A percentile compares a stretch with the other conserved stretches of the same genome.
phyloP scores from a whole-genome alignment of 2,113 vertebrate species.

The Chelonoidis abingdonii region DNA sequence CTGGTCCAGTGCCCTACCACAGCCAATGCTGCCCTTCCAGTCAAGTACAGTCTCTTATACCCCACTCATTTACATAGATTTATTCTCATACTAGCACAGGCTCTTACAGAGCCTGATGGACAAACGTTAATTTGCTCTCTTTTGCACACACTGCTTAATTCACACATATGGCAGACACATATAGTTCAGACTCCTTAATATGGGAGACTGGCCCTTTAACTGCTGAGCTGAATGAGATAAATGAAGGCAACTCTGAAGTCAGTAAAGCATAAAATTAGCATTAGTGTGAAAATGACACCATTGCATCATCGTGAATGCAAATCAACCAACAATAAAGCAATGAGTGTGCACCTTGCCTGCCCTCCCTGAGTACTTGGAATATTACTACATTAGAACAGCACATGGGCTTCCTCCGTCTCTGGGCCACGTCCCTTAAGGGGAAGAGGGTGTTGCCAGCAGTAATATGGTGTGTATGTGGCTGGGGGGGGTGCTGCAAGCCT shows the following conservation, averaged over 20 bases:
- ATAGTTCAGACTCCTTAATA: neutral
- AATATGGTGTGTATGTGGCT: neutral
- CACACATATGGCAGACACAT: neutral
- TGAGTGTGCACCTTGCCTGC: neutral
- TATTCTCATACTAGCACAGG: neutral
- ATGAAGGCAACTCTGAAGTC: slow-evolving; percentile 52
- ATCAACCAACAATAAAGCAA: neutral
- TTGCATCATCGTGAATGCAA: slow-evolving; percentile 58
- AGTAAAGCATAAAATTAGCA: slow-evolving; percentile 75
- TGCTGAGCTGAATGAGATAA: slow-evolving; percentile 52
- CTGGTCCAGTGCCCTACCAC: rapidly evolving
- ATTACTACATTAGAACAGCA: neutral
- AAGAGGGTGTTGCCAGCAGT: neutral
- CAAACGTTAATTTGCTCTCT: neutral
- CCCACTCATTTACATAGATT: neutral
- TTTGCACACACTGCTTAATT: slow-evolving; percentile 7
- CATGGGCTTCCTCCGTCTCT: rapidly evolving
- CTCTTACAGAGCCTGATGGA: slow-evolving; percentile 33
- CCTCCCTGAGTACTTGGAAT: rapidly evolving
- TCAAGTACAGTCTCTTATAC: neutral
- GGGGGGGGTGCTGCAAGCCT: rapidly evolving
- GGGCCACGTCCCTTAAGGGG: neutral
- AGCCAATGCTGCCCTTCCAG: rapidly evolving
- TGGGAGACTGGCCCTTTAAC: slow-evolving; percentile 49
- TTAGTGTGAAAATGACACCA: slow-evolving; percentile 60